A percentile compares a stretch with the other conserved stretches of the same genome.
Conservation (phyloP, 2,113 vertebrate species). For the Arvicanthis niloticus region DNA sequence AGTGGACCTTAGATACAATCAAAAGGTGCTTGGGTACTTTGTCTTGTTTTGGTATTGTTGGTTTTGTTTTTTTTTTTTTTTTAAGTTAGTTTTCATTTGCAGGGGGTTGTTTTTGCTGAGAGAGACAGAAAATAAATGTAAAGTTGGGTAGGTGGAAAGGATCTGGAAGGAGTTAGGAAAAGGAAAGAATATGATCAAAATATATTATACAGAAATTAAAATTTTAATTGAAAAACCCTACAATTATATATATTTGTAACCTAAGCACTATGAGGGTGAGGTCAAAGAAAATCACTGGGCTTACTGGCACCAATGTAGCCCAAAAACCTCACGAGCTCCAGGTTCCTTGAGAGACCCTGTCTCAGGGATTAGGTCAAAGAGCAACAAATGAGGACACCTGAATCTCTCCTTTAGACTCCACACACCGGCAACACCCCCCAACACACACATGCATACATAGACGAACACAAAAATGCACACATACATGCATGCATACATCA, state of each 20-base stretch:
- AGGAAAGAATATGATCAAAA: not conserved
- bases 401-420: not conserved
- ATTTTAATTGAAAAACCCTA: not conserved
- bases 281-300: not conserved
- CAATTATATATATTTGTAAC: not conserved
- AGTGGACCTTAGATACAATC: not conserved
- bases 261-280: not conserved
- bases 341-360: not conserved
- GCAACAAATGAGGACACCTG: not conserved
- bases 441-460: not conserved
- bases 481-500: not conserved
- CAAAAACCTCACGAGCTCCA: not conserved
- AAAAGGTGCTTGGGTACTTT: not conserved
- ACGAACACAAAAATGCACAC: not conserved
- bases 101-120: too few relatives aligned
- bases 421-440: not conserved
- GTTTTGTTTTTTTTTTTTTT: not conserved
- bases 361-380: not conserved
- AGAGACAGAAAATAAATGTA: not conserved
- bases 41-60: not conserved
- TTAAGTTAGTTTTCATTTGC: not conserved
- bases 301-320: not conserved
- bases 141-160: not conserved
- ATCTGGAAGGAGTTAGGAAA: not conserved
- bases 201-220: not conserved